Base-by-base conservation (phyloP, 2,888 invertebrate genomes). In the Drosophila longiperda region DNA sequence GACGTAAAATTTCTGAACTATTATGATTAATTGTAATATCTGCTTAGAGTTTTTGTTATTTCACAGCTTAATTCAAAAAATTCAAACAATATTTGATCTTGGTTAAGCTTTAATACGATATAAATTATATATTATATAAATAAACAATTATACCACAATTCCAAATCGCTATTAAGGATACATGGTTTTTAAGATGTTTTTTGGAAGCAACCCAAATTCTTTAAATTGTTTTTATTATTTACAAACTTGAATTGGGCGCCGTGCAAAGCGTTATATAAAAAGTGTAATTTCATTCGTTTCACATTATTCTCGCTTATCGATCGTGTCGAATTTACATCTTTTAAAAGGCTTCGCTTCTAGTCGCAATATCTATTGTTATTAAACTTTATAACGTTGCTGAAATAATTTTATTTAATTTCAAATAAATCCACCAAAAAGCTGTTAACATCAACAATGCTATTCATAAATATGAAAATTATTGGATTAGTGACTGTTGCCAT, bases 91-190 rank as follows among this genome's bases (percentile, higher is more conserved):
- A 42, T 50, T 67, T 53, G 38, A 20, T 23, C 34, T 9, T 23
- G 12, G 9, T n/a, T 26, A 57, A 50, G 55, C 49, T 12, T 45
- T 29, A 53, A 52, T 15, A 38, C 20, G 29, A n/a, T n/a, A n/a
- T n/a, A n/a, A n/a, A n/a, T n/a, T n/a, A n/a, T n/a, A n/a, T n/a
- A n/a, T n/a, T n/a, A n/a, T n/a, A n/a, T n/a, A n/a, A n/a, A 12
- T 57, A 72, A 64, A 71, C 5, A 71, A 33, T 4, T 45, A 45
- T 17, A 12, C 23, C n/a, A 20, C 26, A n/a, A 32, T 55, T 55
- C 32, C 2, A 73, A 62, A 58, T 74, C 5, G 32, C 33, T 67
- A 74, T 74, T 64, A 63, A 74, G 67, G 36, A 15, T 11, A 2
- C 7, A 5, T 33, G 1, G 32, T 26, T 49, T 5, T 34, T 0